Base-by-base conservation (phyloP, 2,113 vertebrate species). In the Coturnix japonica region DNA sequence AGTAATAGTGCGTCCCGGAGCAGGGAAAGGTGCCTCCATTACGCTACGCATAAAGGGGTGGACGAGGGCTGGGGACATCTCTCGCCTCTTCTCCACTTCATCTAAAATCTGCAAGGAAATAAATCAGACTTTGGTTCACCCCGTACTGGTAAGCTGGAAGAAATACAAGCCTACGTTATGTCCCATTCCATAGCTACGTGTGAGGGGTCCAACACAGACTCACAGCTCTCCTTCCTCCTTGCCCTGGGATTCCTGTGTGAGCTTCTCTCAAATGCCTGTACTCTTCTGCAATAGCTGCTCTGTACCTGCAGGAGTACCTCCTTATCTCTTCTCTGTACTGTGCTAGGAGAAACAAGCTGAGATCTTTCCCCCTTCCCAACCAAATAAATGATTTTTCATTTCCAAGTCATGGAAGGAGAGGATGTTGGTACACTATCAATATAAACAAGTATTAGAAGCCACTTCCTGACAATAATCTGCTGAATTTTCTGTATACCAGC, bases 21-120 rank as follows among this genome's bases (percentile, higher is more conserved):
- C 99, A 13, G 99, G 99, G 90, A 99, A 99, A 2, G 99, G 99
- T 0, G 99, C 98, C 95, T 99, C 99, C 98, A 99, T 99, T 47
- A 99, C 98, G 11, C 98, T 99, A 8, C 98, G 98, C 99, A 99
- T 99, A 91, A 99, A 99, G 0, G 99, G 98, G 87, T 99, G 97
- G 33, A 99, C 99, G 5, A 99, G 97, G 3, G 98, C 98, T 8
- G 98, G 98, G 71, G 98, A 99, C 93, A 99, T 98, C 94, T 99
- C 98, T 92, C 99, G 91, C 61, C 99, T 98, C 81, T 98, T 98
- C 97, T 99, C 99, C 86, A 99, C 99, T 97, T 99, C 99, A 93
- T 99, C 99, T 95, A 99, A 94, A 92, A 99, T 99, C 99, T 99
- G 93, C 44, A 79, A n/a, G 54, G 10, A 47, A 12, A 94, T 21